These are phyloP conservation scores for Agrotis exclamationis DNA, from an alignment of 2,888 invertebrate genomes.

Conservation along the genomic window DNA sequence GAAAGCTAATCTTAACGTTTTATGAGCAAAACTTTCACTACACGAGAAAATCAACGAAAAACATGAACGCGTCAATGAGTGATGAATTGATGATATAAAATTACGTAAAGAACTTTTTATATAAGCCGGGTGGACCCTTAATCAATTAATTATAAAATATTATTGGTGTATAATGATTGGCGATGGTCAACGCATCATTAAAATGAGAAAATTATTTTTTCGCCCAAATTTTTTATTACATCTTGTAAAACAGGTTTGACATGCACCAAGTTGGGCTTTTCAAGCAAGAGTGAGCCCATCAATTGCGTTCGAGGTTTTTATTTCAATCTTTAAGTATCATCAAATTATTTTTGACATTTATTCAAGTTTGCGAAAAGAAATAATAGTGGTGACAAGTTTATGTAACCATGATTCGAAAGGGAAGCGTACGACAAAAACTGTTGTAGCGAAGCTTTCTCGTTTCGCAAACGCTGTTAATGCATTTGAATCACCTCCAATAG, in stretches of 20 bases:
- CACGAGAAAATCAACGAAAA: slow-evolving; percentile 48
- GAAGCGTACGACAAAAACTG: slow-evolving; percentile 38
- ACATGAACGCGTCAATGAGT: slow-evolving; percentile 28
- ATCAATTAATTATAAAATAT: slow-evolving; percentile 43
- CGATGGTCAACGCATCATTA: slow-evolving; percentile 32
- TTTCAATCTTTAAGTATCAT: slow-evolving; percentile 36
- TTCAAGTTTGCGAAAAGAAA: slow-evolving; percentile 27
- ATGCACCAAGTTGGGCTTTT: slow-evolving; percentile 1
- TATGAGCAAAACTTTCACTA: slow-evolving; percentile 54
- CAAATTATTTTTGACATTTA: slow-evolving; percentile 57
- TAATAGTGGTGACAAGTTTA: slow-evolving; percentile 40
- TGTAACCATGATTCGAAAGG: slow-evolving; percentile 38
- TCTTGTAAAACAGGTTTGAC: slow-evolving; percentile 36
- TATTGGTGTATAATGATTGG: slow-evolving; percentile 45
- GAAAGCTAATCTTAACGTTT: slow-evolving; percentile 45
- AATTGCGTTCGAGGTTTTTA: slow-evolving; percentile 35
- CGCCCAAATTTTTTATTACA: slow-evolving; percentile 31
- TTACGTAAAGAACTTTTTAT: slow-evolving; percentile 47
- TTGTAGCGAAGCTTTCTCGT: slow-evolving; percentile 19
- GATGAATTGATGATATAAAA: slow-evolving; percentile 30
- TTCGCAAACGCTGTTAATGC: not conserved
- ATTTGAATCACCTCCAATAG: not conserved
- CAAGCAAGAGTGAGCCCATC: slow-evolving; percentile 28
- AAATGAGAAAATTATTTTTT: slow-evolving; percentile 42
- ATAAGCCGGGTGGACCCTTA: slow-evolving; percentile 38